A percentile compares a stretch with the other conserved stretches of the same genome.
phyloP scores from a whole-genome alignment of 2,888 invertebrate species.

The Malacosoma neustria region DNA sequence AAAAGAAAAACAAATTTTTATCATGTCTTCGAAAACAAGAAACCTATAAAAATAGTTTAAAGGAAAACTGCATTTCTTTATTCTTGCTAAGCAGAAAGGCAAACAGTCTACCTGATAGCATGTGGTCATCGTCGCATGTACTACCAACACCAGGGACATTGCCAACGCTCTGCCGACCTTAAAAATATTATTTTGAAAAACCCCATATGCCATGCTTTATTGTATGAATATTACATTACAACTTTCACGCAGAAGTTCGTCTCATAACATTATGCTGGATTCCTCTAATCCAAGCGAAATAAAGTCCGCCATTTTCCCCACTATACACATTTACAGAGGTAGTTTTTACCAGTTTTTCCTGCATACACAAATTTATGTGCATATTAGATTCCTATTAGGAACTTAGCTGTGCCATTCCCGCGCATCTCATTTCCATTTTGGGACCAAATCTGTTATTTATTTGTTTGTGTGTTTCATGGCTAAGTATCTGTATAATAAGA shows the following conservation, averaged over 20 bases:
- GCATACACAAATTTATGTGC: slow-evolving; percentile 1
- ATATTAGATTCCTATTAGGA: slow-evolving; percentile 3
- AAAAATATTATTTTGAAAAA: too few species aligned
- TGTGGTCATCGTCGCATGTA: too few species aligned
- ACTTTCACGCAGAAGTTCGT: slow-evolving; percentile 1
- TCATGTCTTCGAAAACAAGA: too few species aligned
- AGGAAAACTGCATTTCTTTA: too few species aligned
- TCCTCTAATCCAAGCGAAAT: too few species aligned
- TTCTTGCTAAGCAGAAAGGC: too few species aligned
- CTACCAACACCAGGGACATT: too few species aligned
- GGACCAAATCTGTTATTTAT: not conserved
- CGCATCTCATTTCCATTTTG: not conserved
- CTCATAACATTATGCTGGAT: not conserved
- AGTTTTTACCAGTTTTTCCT: not conserved
- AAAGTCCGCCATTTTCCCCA: too few species aligned
- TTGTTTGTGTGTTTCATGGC: not conserved
- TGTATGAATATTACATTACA: slow-evolving; percentile 1
- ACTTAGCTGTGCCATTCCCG: not conserved
- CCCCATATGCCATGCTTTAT: slow-evolving; percentile 1
- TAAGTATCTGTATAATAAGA: not conserved
- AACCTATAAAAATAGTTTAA: too few species aligned
- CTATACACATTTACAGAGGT: not conserved
- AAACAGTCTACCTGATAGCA: too few species aligned
- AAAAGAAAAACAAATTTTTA: too few species aligned
- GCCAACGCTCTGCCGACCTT: too few species aligned